A percentile compares a stretch with the other conserved stretches of the same genome.
phyloP scores from a whole-genome alignment of 2,888 invertebrate genomes.

The Anagyrus pseudococci region DNA sequence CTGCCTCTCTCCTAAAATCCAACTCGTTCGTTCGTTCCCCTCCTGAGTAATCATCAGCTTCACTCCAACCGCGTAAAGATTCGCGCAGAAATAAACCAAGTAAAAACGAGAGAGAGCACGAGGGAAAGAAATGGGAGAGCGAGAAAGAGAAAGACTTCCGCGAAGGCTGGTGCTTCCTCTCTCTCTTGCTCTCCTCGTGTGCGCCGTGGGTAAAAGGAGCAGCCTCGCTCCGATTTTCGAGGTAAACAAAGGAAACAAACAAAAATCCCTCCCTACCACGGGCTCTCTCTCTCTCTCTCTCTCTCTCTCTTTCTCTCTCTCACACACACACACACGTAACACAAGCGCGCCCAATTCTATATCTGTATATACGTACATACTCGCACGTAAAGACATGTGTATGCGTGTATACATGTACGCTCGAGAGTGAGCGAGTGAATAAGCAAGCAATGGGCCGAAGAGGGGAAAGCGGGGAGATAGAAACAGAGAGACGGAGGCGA shows the following conservation, averaged over 20 bases:
- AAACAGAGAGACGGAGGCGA: not conserved
- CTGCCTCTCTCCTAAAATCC: no score
- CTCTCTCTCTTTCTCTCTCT: not conserved
- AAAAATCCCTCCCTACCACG: slow-evolving; percentile 33
- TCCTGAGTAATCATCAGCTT: not conserved
- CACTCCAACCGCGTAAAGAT: not conserved
- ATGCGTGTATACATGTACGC: not conserved
- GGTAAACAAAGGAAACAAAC: slow-evolving; percentile 41
- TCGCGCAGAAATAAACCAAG: not conserved
- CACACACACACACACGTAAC: slow-evolving; percentile 1
- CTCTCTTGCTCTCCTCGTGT: slow-evolving; percentile 7
- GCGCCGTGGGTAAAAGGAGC: slow-evolving; percentile 20
- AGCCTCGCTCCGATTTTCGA: slow-evolving; percentile 39
- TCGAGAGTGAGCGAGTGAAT: no score
- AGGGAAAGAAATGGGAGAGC: not conserved
- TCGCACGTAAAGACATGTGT: not conserved
- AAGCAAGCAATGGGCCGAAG: not conserved
- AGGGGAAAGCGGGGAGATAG: not conserved
- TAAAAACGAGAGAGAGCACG: not conserved
- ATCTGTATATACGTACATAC: no score
- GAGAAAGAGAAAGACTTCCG: slow-evolving; percentile 15
- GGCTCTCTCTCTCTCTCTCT: not conserved
- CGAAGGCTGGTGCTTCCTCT: slow-evolving; percentile 12
- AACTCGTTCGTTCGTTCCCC: not conserved
- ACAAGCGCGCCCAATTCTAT: no score